Evolutionary conservation across 2,113 vertebrate species (phyloP).

Genomic region (sheep (Ovis aries)): ARS-UI_Ramb_v3.0 NC_056059.1:96857501-96858000

Average conservation of each 20-base stretch:
- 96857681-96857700: neutral
- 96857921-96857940: neutral
- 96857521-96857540: neutral
- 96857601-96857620: neutral
- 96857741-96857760: neutral
- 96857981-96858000: neutral
- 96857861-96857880: neutral
- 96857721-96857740: neutral
- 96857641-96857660: neutral
- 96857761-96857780: neutral
- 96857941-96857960: neutral
- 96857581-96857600: neutral
- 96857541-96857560: neutral
- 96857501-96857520: neutral
- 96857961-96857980: neutral
- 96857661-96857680: neutral
- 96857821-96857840: neutral
- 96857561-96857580: neutral
- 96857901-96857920: neutral
- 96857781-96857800: neutral
- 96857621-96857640: neutral
- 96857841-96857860: neutral
- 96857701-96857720: neutral
- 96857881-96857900: neutral
- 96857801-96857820: neutral